phyloP scores from a whole-genome alignment of 2,113 vertebrate species.

The Bufo bufo region DNA sequence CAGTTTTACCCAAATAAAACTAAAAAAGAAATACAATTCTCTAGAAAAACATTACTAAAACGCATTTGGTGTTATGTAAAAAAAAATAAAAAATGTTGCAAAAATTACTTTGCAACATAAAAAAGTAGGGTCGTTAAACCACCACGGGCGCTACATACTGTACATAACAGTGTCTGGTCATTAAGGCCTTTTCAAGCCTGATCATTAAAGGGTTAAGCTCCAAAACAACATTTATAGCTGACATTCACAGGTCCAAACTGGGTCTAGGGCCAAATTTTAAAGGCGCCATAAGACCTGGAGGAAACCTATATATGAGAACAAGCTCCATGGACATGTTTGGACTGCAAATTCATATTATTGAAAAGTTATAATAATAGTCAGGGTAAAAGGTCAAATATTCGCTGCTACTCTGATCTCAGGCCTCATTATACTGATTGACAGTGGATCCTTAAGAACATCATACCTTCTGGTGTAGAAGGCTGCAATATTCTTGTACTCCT shows the following conservation, averaged over 20 bases:
- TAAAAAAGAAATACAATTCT: too few species aligned
- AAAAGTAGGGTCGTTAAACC: too few species aligned
- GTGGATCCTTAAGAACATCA: neutral
- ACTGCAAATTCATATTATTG: neutral
- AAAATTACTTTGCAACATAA: too few species aligned
- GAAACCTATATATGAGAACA: neutral
- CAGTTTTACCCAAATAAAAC: too few species aligned
- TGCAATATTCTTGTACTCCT: neutral
- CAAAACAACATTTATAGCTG: too few species aligned
- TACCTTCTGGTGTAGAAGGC: neutral
- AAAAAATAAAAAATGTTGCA: too few species aligned
- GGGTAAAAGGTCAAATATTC: neutral
- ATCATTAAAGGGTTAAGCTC: too few species aligned
- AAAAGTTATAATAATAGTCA: neutral
- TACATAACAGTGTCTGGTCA: too few species aligned
- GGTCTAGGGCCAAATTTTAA: neutral
- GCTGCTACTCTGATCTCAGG: neutral
- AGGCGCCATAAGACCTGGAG: neutral
- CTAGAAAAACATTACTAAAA: too few species aligned
- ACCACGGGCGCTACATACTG: too few species aligned
- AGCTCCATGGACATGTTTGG: neutral
- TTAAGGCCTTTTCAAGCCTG: too few species aligned
- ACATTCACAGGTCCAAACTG: neutral
- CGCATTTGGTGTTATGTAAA: too few species aligned
- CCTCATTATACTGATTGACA: neutral